Conservation (phyloP, 2,888 invertebrate genomes). For the Standfussiana lucernea region DNA sequence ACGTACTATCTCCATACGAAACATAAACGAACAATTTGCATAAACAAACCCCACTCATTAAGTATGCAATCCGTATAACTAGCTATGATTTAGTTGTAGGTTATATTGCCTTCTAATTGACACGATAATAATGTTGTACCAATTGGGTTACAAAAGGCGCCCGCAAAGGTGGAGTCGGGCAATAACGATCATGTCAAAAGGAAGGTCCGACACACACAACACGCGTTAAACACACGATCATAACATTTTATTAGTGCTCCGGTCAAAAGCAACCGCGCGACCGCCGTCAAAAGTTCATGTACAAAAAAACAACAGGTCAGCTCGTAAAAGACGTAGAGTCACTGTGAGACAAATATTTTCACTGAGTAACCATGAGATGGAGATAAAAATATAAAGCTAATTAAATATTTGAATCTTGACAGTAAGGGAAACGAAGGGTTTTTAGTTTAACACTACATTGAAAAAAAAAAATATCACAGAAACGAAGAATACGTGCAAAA, state of each 20-base stretch:
- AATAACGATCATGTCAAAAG: conserved; percentile 90
- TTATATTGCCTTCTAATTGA: conserved; percentile 88
- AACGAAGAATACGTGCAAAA: neutral
- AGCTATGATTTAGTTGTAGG: conserved; percentile 84
- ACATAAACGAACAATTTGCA: conserved; percentile 75
- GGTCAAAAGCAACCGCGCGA: conserved; percentile 90
- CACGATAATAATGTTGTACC: conserved; percentile 89
- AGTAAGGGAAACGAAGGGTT: conserved; percentile 36
- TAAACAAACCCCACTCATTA: conserved; percentile 75
- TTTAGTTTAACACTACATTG: conserved; percentile 9
- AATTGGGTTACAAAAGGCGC: conserved; percentile 86
- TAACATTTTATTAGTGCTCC: conserved; percentile 90
- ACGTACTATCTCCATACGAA: conserved; percentile 67
- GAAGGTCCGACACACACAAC: conserved; percentile 89
- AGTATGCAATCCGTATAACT: conserved; percentile 77
- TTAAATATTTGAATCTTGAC: conserved; percentile 64
- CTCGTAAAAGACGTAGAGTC: conserved; percentile 88
- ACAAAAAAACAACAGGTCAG: conserved; percentile 88
- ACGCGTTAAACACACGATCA: conserved; percentile 90
- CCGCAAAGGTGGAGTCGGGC: conserved; percentile 87
- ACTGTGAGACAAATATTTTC: conserved; percentile 83
- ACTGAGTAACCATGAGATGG: conserved; percentile 74
- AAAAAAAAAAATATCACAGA: conserved; percentile 5
- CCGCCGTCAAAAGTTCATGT: conserved; percentile 89
- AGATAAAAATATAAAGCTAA: conserved; percentile 69